These are phyloP conservation scores for Tetranychus cinnabarinus DNA, from an alignment of 1,140 invertebrate genomes.

Conservation along the genomic window DNA sequence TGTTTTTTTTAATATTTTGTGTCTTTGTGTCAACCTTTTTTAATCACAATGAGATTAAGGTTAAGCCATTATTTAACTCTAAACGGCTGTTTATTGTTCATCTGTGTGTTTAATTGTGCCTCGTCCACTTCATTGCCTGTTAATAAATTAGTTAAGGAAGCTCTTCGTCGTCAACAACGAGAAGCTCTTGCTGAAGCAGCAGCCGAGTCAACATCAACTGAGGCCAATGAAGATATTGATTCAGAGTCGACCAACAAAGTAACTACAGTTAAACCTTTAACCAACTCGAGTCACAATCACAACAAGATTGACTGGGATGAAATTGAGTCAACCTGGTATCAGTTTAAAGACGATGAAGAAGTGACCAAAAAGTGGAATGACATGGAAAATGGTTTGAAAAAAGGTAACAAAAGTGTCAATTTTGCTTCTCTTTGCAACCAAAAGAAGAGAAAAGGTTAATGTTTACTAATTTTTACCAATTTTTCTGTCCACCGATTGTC, in stretches of 20 bases:
- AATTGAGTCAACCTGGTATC: conserved; percentile 4
- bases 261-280: background rate
- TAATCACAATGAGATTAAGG: too few species aligned
- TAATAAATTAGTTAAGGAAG: background rate
- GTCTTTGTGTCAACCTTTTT: too few species aligned
- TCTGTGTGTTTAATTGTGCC: background rate
- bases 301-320: conserved; percentile 5
- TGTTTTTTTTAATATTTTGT: too few species aligned
- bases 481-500: background rate
- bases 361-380: conserved; percentile 8
- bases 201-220: background rate
- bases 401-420: conserved; percentile 3
- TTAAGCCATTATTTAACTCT: too few species aligned
- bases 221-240: background rate
- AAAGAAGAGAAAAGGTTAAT: too few species aligned
- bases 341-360: conserved; percentile 5
- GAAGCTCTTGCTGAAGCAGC: background rate
- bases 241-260: too few species aligned
- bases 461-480: background rate
- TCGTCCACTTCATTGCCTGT: background rate
- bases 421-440: too few species aligned
- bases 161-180: background rate
- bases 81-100: too few species aligned
- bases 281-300: background rate
- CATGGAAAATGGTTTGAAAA: conserved; percentile 8